These are phyloP conservation scores for Agrochola circellaris DNA, from an alignment of 2,888 invertebrate genomes.

Conservation along the genomic window DNA sequence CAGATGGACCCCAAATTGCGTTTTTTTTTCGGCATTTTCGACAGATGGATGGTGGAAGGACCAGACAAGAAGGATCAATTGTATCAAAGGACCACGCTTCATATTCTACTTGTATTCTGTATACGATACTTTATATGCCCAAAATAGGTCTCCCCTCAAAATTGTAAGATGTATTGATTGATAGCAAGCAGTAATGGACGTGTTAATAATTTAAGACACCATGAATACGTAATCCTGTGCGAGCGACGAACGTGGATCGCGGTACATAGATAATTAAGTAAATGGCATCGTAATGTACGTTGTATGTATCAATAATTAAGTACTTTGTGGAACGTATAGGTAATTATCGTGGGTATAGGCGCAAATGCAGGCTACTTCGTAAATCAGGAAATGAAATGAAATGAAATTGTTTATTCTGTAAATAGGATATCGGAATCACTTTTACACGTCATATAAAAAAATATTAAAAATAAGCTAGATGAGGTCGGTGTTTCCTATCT, in stretches of 20 bases:
- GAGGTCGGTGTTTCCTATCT: no score
- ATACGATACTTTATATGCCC: background rate
- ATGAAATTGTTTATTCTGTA: no score
- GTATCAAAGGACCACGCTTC: background rate
- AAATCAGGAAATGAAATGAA: no score
- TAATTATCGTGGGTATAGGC: background rate
- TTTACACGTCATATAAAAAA: no score
- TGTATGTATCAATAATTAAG: conserved; percentile 37
- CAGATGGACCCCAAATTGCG: conserved; percentile 8
- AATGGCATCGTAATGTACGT: conserved; percentile 39
- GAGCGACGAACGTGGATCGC: conserved; percentile 52
- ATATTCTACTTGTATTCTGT: background rate
- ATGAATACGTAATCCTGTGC: conserved; percentile 69
- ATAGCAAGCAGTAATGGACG: conserved; percentile 58
- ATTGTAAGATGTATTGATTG: conserved; percentile 63
- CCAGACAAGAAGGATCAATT: background rate
- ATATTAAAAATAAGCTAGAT: no score
- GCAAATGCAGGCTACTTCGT: background rate
- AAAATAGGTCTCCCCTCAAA: conserved; percentile 35
- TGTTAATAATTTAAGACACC: conserved; percentile 70
- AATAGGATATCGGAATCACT: no score
- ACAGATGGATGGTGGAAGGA: background rate
- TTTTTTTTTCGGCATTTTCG: background rate
- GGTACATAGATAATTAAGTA: conserved; percentile 63
- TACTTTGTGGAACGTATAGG: background rate